Conservation (phyloP, 2,888 invertebrate genomes). For the Leptinotarsa juncta region DNA sequence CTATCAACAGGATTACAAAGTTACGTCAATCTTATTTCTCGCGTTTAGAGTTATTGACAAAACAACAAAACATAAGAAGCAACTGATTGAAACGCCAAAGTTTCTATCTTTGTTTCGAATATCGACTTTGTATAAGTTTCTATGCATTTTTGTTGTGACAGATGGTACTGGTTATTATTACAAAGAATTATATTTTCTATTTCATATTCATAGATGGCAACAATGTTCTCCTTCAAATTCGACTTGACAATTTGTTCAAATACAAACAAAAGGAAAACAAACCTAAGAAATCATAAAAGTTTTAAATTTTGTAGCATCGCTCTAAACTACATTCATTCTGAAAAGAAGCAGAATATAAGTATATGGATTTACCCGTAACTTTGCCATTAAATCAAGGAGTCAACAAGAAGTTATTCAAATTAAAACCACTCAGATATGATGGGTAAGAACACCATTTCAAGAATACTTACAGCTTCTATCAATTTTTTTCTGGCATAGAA, state of each 20-base stretch:
- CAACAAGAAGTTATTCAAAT: slow-evolving; percentile 51
- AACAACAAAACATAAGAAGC: too few species aligned
- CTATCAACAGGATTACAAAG: too few species aligned
- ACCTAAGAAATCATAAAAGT: not conserved
- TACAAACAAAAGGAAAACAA: slow-evolving; percentile 1
- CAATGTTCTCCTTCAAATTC: not conserved
- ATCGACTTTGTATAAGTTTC: too few species aligned
- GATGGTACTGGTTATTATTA: too few species aligned
- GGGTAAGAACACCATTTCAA: slow-evolving; percentile 52
- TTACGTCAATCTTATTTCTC: too few species aligned
- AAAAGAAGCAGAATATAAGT: not conserved
- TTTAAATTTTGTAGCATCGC: not conserved
- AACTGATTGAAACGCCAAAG: too few species aligned
- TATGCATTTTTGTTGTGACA: too few species aligned
- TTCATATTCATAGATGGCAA: not conserved
- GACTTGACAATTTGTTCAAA: not conserved
- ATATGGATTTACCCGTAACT: slow-evolving; percentile 14
- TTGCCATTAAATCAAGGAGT: slow-evolving; percentile 17
- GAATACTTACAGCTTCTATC: not conserved
- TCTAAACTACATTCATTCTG: not conserved
- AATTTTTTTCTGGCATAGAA: not conserved
- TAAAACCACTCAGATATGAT: slow-evolving; percentile 52
- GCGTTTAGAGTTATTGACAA: too few species aligned
- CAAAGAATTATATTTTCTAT: too few species aligned
- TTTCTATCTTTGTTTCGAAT: too few species aligned